Percentiles rank a stretch among this genome's conserved stretches.
These are phyloP conservation scores for Adelosebastes latens DNA, from an alignment of 2,797 vertebrate species.

Conservation along the genomic window DNA sequence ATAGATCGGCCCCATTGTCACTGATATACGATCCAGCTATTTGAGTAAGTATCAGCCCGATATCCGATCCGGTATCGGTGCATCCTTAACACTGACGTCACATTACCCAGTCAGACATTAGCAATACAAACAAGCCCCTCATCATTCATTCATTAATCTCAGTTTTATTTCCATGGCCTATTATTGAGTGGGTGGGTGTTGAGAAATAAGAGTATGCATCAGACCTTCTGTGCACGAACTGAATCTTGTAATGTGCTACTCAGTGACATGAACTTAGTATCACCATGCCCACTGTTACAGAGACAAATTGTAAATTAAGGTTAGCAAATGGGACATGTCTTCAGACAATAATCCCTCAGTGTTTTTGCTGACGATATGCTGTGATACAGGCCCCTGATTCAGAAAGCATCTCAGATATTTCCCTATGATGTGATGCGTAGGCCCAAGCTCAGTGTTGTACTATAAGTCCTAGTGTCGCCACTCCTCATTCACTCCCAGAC, in stretches of 20 bases:
- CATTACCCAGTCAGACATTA: conserved; percentile 7
- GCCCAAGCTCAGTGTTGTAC: neutral
- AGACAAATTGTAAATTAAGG: neutral
- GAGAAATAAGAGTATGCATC: too few relatives aligned
- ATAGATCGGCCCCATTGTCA: too few relatives aligned
- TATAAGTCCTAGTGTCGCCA: neutral
- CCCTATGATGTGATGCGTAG: neutral
- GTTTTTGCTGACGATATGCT: neutral
- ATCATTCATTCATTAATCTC: neutral
- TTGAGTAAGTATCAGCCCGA: too few relatives aligned
- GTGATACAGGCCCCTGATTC: neutral
- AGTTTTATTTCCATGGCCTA: neutral
- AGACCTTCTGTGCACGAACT: neutral
- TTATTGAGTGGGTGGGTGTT: neutral
- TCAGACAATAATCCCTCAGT: neutral
- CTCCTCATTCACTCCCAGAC: conserved; percentile 19
- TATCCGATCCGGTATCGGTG: too few relatives aligned
- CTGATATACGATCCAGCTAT: too few relatives aligned
- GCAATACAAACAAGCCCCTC: neutral
- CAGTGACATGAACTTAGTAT: neutral
- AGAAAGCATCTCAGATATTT: conserved; percentile 30
- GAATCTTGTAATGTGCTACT: neutral
- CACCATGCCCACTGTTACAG: neutral
- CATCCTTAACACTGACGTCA: conserved; percentile 3
- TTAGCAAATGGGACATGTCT: neutral